Base-by-base conservation (phyloP, 2,888 invertebrate genomes). In the Deroplatys truncata region DNA sequence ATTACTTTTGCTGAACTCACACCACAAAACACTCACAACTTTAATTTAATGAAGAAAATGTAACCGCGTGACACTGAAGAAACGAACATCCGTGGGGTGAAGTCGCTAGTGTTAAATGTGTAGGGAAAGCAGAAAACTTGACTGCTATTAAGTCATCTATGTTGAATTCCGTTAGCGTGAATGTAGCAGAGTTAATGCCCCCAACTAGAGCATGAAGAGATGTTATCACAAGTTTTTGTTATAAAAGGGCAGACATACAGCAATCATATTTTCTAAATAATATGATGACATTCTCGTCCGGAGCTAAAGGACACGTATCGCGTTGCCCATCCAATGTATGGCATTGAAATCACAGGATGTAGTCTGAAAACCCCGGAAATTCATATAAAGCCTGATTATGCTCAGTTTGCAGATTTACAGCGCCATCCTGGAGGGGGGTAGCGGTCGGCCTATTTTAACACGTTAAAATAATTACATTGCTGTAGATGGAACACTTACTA, bases 301-400 rank as follows among this genome's bases (percentile, higher is more conserved):
- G 56, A 72, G 20, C 56, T 72, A 25, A 72, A 72, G 56, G 28
- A 56, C 84, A 28, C 84, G 72, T 90, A 90, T 90, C 89, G 85
- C 82, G n/a, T 28, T 84, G 85, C 28, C 88, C 90, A 90, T 89
- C 89, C 84, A 88, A 82, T 31, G 84, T 49, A 82, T 89, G 90
- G 90, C 90, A 90, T 90, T 90, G 90, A 90, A 90, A 88, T 88
- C 88, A 28, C 87, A 88, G 90, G 90, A 90, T 89, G 88, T 85
- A 28, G 35, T n/a, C 20, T 89, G 87, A 88, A 89, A 90, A 89
- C 87, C 90, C 89, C 89, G 90, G 90, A 90, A 90, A 88, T 88
- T 85, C 89, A 82, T 85, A 85, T 85, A n/a, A 82, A 31, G 85
- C 56, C 88, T 88, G 88, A 72, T 43, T 88, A 84, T 84, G 72